Percentiles rank a stretch among this genome's conserved stretches.
Evolutionary conservation across 2,113 vertebrate species (phyloP).

Genomic region (Lipophrys pholis): DNA sequence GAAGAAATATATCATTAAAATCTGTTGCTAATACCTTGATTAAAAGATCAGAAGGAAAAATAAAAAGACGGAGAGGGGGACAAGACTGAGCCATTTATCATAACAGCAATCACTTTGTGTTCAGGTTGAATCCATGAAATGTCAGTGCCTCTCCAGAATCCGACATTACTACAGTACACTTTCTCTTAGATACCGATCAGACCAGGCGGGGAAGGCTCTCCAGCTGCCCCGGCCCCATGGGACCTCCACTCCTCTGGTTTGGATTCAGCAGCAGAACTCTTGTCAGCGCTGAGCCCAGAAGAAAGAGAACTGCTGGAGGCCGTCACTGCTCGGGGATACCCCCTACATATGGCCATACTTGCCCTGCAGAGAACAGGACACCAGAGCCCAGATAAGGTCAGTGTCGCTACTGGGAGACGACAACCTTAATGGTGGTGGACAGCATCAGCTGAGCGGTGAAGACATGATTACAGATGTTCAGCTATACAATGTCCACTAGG

Average conservation of each 20-base stretch:
- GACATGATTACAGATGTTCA: no score
- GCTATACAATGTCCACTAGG: no score
- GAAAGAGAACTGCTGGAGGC: conserved; percentile 89
- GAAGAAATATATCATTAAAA: no score
- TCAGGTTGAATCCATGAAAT: no score
- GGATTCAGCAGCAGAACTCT: conserved; percentile 86
- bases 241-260: conserved; percentile 51
- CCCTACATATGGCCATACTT: conserved; percentile 88
- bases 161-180: conserved; percentile 17
- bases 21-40: no score
- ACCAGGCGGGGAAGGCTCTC: conserved; percentile 72
- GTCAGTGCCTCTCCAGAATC: no score
- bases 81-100: neutral
- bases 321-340: conserved; percentile 88
- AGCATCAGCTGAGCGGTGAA: no score
- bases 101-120: neutral
- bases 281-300: conserved; percentile 90
- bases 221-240: conserved; percentile 15
- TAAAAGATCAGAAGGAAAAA: no score
- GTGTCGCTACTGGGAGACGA: conserved; percentile 30
- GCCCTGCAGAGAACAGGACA: conserved; percentile 91
- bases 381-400: conserved; percentile 90
- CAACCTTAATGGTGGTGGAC: no score
- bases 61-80: no score
- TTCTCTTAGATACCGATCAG: conserved; percentile 67